Conservation (phyloP, 2,888 invertebrate species). For the Scaptodrosophila latifasciaeformis region DNA sequence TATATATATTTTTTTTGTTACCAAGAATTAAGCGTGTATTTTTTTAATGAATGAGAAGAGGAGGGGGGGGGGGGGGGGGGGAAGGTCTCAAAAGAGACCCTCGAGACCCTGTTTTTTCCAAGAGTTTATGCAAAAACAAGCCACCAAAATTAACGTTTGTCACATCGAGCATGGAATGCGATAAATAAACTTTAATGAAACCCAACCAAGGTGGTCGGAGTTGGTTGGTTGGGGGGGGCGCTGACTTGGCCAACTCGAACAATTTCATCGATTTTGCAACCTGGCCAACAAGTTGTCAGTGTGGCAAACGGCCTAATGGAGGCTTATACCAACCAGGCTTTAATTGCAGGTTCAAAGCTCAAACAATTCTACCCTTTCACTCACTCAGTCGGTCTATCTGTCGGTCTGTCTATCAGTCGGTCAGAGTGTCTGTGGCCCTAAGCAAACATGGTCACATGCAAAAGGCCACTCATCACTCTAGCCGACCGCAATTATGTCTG, state of each 20-base stretch:
- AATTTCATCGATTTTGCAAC: conserved; percentile 54
- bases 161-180: conserved; percentile 62
- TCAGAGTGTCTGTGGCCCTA: not conserved
- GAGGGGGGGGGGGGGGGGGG: not conserved
- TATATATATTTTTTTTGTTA: too few relatives aligned
- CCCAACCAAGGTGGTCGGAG: conserved; percentile 13
- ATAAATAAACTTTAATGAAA: conserved; percentile 57
- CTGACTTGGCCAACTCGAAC: conserved; percentile 36
- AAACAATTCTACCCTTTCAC: too few relatives aligned
- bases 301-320: too few relatives aligned
- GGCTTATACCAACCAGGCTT: conserved; percentile 45
- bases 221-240: not conserved
- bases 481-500: too few relatives aligned
- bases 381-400: too few relatives aligned
- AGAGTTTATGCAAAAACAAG: conserved; percentile 64
- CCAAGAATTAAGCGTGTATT: too few relatives aligned
- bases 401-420: too few relatives aligned
- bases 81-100: too few relatives aligned
- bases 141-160: conserved; percentile 65
- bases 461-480: conserved; percentile 64
- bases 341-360: conserved; percentile 56
- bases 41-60: too few relatives aligned
- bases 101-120: too few relatives aligned
- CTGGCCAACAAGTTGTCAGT: conserved; percentile 31
- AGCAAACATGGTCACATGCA: conserved; percentile 58